These are phyloP conservation scores for Macaca fascicularis DNA, from an alignment of 2,113 vertebrate species.

Conservation along the genomic window T2T-MFA8v1.1 NC_132903.1:11756501-11757000, in stretches of 20 bases:
- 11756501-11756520: not conserved
- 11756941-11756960: not conserved
- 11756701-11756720: accelerated
- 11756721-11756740: not conserved
- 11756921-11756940: not conserved
- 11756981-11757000: not conserved
- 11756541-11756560: not conserved
- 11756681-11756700: not conserved
- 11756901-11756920: not conserved
- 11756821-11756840: not conserved
- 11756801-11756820: not conserved
- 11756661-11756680: not conserved
- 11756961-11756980: not conserved
- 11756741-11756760: not conserved
- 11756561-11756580: not conserved
- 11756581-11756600: not conserved
- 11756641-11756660: not conserved
- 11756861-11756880: not conserved
- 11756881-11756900: not conserved
- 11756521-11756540: not conserved
- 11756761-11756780: not conserved
- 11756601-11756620: not conserved
- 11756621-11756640: not conserved
- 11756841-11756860: not conserved
- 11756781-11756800: not conserved